Percentiles rank a stretch among this genome's conserved stretches.
phyloP scores from a whole-genome alignment of 30 jellyfish, hydroid and myxozoan species.

The Hydractinia echinata region DNA sequence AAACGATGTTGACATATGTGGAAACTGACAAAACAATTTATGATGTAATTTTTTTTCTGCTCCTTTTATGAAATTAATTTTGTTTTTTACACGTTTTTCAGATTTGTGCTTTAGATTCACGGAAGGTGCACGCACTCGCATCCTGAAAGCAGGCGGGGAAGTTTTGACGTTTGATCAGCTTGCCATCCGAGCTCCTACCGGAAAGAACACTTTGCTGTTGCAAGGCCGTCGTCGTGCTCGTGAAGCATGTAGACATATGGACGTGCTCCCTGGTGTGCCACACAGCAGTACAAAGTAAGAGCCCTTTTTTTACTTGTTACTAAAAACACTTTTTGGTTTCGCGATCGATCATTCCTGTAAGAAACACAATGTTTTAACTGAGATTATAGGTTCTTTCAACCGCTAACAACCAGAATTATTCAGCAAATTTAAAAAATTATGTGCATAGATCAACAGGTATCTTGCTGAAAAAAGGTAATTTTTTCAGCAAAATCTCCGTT shows the following conservation, averaged over 20 bases:
- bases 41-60: background rate
- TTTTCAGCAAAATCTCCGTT: no score
- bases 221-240: conserved; percentile 97
- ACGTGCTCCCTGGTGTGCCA: conserved; percentile 99
- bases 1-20: conserved; percentile 31
- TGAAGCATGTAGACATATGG: conserved; percentile 88
- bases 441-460: no score
- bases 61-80: background rate
- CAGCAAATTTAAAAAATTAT: no score
- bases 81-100: background rate
- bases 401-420: no score
- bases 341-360: no score
- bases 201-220: conserved; percentile 85
- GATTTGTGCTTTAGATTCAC: conserved; percentile 94
- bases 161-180: conserved; percentile 92
- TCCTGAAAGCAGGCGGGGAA: conserved; percentile 94
- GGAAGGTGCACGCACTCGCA: conserved; percentile 96
- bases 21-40: background rate
- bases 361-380: no score
- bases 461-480: no score
- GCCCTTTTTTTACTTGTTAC: background rate
- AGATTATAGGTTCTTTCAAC: no score
- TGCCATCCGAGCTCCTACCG: conserved; percentile 95
- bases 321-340: no score
- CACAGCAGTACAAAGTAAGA: conserved; percentile 93